Evolutionary conservation across 1,140 invertebrate genomes (phyloP), one percentile per base, ranked within the genome.

Genomic region (Cydia fagiglandana): DNA sequence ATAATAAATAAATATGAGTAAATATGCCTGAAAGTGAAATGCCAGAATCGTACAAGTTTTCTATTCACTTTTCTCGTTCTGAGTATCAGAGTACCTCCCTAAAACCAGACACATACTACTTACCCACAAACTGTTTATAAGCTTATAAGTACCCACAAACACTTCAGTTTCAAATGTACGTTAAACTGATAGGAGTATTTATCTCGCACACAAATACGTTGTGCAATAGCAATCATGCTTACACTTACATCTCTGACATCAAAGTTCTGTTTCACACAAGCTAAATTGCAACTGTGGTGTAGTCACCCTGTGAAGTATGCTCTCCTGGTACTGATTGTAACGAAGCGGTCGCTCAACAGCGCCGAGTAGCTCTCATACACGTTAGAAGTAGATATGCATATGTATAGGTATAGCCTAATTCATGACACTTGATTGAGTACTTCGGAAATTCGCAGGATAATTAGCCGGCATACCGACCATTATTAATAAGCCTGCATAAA

Each of bases 361-460:
- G 76, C 73, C 78, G 80, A 85, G 79, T 73, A 77, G 76, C 80
- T 77, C 84, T 88, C 81, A 80, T 12, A n/a, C n/a, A n/a, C n/a
- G n/a, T n/a, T n/a, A n/a, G n/a, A n/a, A n/a, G 79, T 84, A 80
- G 80, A 77, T 79, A 81, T 76, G 70, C 77, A 79, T 78, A 81
- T 47, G 45, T 77, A 76, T 78, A 82, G 30, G 47, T 73, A 74
- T 75, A 81, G 75, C 61, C 83, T 89, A 87, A 91, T 88, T 84
- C 80, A 86, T 84, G 86, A 85, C 80, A 84, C 86, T 89, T 88
- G 85, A 90, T 77, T 82, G 78, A 90, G 83, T 88, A 86, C 85
- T 89, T 84, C 77, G 80, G 82, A 88, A 82, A 91, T 90, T 91
- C 88, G 77, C 91, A 90, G 88, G 91, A 77, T 89, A 91, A 91